These are phyloP conservation scores for Leptinotarsa undecemlineata DNA, from an alignment of 1,140 invertebrate species.

Conservation along the genomic window DNA sequence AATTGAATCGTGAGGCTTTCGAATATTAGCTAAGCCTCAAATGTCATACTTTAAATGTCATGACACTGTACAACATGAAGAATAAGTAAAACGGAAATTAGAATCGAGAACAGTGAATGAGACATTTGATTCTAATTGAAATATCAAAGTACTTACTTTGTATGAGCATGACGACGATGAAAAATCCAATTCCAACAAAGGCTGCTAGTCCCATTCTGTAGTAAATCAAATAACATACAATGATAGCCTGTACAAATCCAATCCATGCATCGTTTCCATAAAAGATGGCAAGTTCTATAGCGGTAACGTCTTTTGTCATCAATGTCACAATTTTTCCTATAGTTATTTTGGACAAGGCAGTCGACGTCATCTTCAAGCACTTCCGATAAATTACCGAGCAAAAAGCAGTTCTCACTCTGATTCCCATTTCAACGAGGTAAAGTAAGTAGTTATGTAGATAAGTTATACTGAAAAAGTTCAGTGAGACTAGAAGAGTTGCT, in stretches of 20 bases:
- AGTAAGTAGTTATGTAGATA: slow-evolving; percentile 77
- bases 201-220: slow-evolving; percentile 72
- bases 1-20: no score
- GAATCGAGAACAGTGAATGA: no score
- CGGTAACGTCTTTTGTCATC: slow-evolving; percentile 85
- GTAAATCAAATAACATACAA: slow-evolving; percentile 79
- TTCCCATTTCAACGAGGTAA: slow-evolving; percentile 70
- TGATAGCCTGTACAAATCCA: slow-evolving; percentile 77
- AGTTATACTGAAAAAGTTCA: slow-evolving; percentile 60
- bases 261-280: slow-evolving; percentile 80
- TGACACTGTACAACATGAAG: no score
- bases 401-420: slow-evolving; percentile 78
- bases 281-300: slow-evolving; percentile 69
- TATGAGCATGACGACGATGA: slow-evolving; percentile 81
- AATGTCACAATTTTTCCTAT: slow-evolving; percentile 67
- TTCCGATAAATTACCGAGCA: slow-evolving; percentile 83
- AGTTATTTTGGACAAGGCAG: slow-evolving; percentile 75
- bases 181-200: slow-evolving; percentile 75
- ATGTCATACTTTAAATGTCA: no score
- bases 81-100: no score
- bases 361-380: slow-evolving; percentile 69
- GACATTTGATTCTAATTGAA: no score
- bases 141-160: slow-evolving; percentile 63
- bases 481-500: slow-evolving; percentile 61
- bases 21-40: no score